These are phyloP conservation scores for Dreissena rostriformis DNA, from an alignment of 1,140 invertebrate genomes.

Conservation along the genomic window DNA sequence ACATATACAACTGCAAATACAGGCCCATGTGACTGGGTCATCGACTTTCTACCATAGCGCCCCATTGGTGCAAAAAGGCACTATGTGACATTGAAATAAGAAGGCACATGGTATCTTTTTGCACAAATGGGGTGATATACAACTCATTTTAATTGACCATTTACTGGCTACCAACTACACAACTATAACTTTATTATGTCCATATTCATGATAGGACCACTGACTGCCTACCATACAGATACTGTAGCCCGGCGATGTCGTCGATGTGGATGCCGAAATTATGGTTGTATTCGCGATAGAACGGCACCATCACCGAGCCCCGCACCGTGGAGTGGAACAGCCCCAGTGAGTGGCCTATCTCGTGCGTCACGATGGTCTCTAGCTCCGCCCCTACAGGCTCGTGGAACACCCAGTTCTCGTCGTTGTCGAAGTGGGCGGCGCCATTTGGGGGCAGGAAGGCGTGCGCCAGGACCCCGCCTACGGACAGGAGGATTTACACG, in stretches of 20 bases:
- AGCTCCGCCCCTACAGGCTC: slow-evolving; percentile 30
- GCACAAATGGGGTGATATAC: too few species aligned
- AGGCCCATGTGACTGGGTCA: too few species aligned
- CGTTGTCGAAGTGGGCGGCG: slow-evolving; percentile 83
- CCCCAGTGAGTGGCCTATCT: slow-evolving; percentile 66
- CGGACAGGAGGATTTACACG: slow-evolving; percentile 11
- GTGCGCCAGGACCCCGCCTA: slow-evolving; percentile 72
- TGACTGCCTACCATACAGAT: slow-evolving; percentile 79
- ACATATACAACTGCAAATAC: too few species aligned
- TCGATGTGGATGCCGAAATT: slow-evolving; percentile 88
- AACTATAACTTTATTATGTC: neutral
- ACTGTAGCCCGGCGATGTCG: slow-evolving; percentile 90
- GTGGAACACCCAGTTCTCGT: slow-evolving; percentile 69
- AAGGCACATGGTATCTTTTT: too few species aligned
- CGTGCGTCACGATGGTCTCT: slow-evolving; percentile 61
- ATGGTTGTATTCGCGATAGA: slow-evolving; percentile 22
- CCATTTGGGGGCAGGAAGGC: slow-evolving; percentile 81
- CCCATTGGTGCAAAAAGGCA: too few species aligned
- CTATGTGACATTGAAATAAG: too few species aligned
- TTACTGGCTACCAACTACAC: neutral
- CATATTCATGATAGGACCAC: neutral
- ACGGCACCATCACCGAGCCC: slow-evolving; percentile 61
- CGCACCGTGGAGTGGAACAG: slow-evolving; percentile 54
- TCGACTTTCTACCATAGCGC: too few species aligned
- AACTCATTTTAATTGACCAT: neutral